Base-by-base conservation (phyloP, 2,113 vertebrate genomes). In the Echinops telfairi region DNA sequence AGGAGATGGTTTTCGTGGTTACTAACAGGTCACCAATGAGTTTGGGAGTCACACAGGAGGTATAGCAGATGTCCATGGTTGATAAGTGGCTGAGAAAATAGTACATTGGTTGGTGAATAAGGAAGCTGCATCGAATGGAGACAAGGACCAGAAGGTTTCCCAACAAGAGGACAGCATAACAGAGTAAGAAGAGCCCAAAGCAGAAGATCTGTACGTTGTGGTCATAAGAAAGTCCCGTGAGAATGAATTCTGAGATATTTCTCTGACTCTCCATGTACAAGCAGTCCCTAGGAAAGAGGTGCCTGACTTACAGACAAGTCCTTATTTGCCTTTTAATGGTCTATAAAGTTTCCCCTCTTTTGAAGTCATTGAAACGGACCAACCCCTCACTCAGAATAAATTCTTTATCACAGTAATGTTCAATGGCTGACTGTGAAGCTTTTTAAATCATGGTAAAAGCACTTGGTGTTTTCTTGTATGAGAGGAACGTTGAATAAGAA, bases 31-130 rank as follows among this genome's bases (percentile, higher is more conserved):
- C 47, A 58, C 70, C 29, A 31, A 86, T 75, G 19, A 86, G 31
- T 33, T 86, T 33, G 43, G 47, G 70, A 27, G 70, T 58, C 53
- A 95, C 89, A 66, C 62, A 66, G 15, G 62, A 89, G 1, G 86
- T 94, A 77, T 43, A 83, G 19, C 62, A 83, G 38, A 87, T 90
- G 27, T 90, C 83, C 11, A 87, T 27, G 3, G 16, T 86, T 4
- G 82, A 78, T 16, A 86, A 64, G 4, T 92, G 86, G 11, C 47
- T 36, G 19, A 95, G 90, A 40, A 95, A 92, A 68, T 43, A 90
- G 43, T 94, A 90, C 90, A 80, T 84, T 4, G 78, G 86, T 6
- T 94, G 90, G 12, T 87, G 33, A 47, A 73, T 83, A n/a, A 92
- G 83, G 9, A 0, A 29, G 27, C 53, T 87, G 14, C 47, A 71